Evolutionary conservation across 30 jellyfish, hydroid and myxozoan genomes (phyloP).

Genomic region (Rhopilema esculentum): DNA sequence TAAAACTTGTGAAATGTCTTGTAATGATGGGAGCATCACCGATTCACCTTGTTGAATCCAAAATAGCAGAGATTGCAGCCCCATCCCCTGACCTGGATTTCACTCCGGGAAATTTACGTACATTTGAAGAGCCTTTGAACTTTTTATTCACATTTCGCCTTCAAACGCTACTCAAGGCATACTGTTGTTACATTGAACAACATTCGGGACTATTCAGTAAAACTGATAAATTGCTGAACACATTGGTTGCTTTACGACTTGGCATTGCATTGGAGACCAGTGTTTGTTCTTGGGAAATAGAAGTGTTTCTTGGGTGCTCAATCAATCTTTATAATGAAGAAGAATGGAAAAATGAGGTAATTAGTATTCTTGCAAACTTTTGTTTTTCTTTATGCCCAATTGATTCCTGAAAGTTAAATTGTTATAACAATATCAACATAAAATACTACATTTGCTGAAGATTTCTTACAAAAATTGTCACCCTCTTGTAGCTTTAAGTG

Average conservation of each 20-base stretch:
- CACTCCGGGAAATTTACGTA: neutral
- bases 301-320: slow-evolving; percentile 61
- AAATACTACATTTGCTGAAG: too few relatives aligned
- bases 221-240: slow-evolving; percentile 6
- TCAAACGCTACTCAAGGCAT: slow-evolving; percentile 42
- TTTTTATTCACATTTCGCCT: slow-evolving; percentile 9
- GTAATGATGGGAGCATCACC: slow-evolving; percentile 33
- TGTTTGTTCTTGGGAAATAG: slow-evolving; percentile 53
- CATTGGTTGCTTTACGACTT: slow-evolving; percentile 29
- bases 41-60: neutral
- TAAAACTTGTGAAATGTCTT: neutral
- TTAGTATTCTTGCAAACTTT: too few relatives aligned
- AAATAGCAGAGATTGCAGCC: neutral
- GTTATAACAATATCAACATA: too few relatives aligned
- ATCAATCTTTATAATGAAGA: slow-evolving; percentile 40
- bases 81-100: neutral
- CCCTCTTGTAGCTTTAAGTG: too few relatives aligned
- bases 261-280: slow-evolving; percentile 48
- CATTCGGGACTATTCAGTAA: neutral
- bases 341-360: slow-evolving; percentile 60
- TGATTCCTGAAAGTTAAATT: too few relatives aligned
- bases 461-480: too few relatives aligned
- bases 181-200: slow-evolving; percentile 7
- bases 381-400: too few relatives aligned
- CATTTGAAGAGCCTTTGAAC: neutral